Base-by-base conservation (phyloP, 2,888 invertebrate genomes). In the Mesochorus sp. region DNA sequence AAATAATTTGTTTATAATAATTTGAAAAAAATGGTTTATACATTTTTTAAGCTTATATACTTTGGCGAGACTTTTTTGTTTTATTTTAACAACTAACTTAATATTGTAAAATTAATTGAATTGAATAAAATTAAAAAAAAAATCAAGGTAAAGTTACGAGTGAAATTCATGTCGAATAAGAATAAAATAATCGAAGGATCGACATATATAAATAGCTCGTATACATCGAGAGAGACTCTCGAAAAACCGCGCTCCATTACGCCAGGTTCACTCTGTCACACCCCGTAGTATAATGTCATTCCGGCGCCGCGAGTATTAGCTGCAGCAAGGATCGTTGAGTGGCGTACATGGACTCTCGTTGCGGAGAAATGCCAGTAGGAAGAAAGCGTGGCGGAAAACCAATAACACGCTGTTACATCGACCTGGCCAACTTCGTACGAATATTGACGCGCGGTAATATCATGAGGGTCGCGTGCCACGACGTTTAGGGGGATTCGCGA, bases 371-470 rank as follows among this genome's bases (percentile, higher is more conserved):
- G 86, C 64, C 28, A 62, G 66, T 79, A 84, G 84, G 85, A 89
- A 89, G 90, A 90, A 90, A 89, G 89, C 89, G 89, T 89, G 80
- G 86, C 88, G 84, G 83, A 83, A 85, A 86, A 85, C 76, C 83
- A 84, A 83, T 84, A 83, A 83, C 81, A 75, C 80, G 83, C 78
- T 81, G 80, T 82, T 84, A 81, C 80, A 79, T 81, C 76, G 79
- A 74, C 57, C 73, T 75, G 81, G 79, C 77, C 81, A 82, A 83
- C 81, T 82, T 79, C 39, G 61, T 47, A 61, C 42, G 49, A 39
- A 44, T 57, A 55, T 55, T 21, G 37, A 51, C 26, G 51, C 28
- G 53, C 24, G 42, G 28, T 28, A 67, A 62, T 51, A 24, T 55
- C 28, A 21, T 12, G 34, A 68, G 76, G 55, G 57, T 72, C 42